Base-by-base conservation (phyloP, 2,797 vertebrate species). In the Botia almorhae region DNA sequence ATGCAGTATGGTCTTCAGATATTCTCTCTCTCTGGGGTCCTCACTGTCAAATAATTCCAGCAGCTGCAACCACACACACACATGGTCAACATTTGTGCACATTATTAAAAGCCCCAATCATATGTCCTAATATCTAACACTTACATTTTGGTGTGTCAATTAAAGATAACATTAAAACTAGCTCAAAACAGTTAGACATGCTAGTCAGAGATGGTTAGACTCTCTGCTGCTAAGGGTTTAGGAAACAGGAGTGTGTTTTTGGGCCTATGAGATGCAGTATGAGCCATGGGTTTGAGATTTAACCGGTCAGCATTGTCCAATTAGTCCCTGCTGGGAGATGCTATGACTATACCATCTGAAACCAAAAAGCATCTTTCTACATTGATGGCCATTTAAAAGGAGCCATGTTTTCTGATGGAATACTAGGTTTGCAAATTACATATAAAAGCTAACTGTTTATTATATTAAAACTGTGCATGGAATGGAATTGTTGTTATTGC, bases 1-100 rank as follows among this genome's bases (percentile, higher is more conserved):
- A 88, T 97, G 96, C 74, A 97, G 93, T 86, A 97, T 97, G 87
- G 96, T 97, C 93, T 97, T 97, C 82, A 97, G 92, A 90, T 97
- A 97, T 90, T 97, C 96, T 68, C 96, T 91, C 87, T 97, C 96
- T 84, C 96, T 92, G 56, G 96, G 96, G 89, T 97, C 96, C 88
- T 97, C 96, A 0, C 96, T 97, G 88, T 97, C 96, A 86, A 97
- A 97, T 14, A 97, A 92, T 87, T 97, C 96, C 89, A 97, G 89
- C 68, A 97, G 93, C 96, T 97, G 74, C 73, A 64, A 72, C 60
- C 60, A 82, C 65, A 84, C 55, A 82, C 17, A 68, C 64, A 81
- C 4, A 19, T 2, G 39, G 56, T 43, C 33, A 60, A 64, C 67
- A 61, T 33, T 73, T 79, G 48, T 50, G 50, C 63, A 56, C 23